Base-by-base conservation (phyloP, 2,113 vertebrate genomes). In the Procapra przewalskii region DNA sequence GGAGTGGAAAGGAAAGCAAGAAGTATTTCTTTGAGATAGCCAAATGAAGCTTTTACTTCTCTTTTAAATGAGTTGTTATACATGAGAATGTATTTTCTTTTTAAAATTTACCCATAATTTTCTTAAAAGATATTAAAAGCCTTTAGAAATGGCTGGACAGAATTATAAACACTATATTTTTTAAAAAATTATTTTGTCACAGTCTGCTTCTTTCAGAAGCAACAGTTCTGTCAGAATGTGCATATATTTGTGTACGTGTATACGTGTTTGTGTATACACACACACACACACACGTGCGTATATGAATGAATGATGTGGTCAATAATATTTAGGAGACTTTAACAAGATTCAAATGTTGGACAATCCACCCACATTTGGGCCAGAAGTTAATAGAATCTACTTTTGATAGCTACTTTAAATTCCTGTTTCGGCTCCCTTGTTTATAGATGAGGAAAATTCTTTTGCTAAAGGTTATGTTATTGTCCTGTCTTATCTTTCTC, bases 391-490 rank as follows among this genome's bases (percentile, higher is more conserved):
- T 16, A 95, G 75, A 71, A 71, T 64, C 31, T 87, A 29, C 3
- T 55, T 36, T 33, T 83, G 45, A 88, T 33, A 86, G 25, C n/a
- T 59, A 77, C 13, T 40, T 64, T 21, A 17, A 95, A 62, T 40
- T 84, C n/a, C 48, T 43, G 5, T 87, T 89, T 62, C 17, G 57
- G 16, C 54, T 77, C 4, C 77, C 40, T 84, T 77, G 8, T 62
- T 64, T 87, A 60, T 45, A 48, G 23, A 97, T 97, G 96, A 97
- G 96, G 77, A 97, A 40, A 75, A 75, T 75, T 40, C 36, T 75
- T 75, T 75, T 82, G 6, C 25, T 95, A 3, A 13, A 50, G 54
- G 57, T 80, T 80, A 9, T 25, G 52, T 19, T 90, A 17, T 36
- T 57, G n/a, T 71, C 45, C 5, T 43, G 29, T 90, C 17, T 90